Evolutionary conservation across 2,797 vertebrate genomes (phyloP), one percentile per base, ranked within the genome.

Genomic region (Taenioides sp.): DNA sequence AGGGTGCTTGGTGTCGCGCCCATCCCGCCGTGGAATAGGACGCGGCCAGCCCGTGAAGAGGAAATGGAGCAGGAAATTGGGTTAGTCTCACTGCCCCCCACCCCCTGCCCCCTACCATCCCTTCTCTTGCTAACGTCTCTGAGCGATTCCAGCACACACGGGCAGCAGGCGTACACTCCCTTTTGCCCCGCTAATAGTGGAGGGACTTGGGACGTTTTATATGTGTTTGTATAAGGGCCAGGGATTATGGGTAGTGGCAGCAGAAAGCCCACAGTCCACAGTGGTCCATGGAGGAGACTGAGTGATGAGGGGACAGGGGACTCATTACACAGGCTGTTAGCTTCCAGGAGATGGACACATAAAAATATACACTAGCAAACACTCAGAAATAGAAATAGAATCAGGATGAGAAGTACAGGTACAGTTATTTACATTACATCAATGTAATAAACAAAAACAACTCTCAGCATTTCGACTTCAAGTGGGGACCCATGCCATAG

Each of bases 21-120:
- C 63, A 76, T 78, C 74, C 80, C 71, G 75, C 79, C 79, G 62
- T 75, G 88, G 89, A 88, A 89, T 86, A 82, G 88, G 86, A 90
- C 73, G 81, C 70, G 67, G 77, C 78, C 63, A 70, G 76, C 67
- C 81, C 76, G 67, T 83, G 84, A 90, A 88, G 87, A 89, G 83
- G 90, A 93, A 94, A 93, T 94, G 93, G 93, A 94, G 93, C 93
- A 93, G 87, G 91, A 94, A 94, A 94, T 92, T 92, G 88, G 91
- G 92, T 94, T 93, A 93, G 92, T 89, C 81, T 93, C 74, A 61
- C 87, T 85, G 82, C 83, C 89, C 89, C 87, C 87, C 79, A 4
- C 61, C 20, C 88, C 88, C 80, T 31, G 28, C 4, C 18, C 55
- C 9, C 22, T 5, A 10, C 17, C 54, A n/a, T 10, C 9, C n/a